phyloP scores from a whole-genome alignment of 2,113 vertebrate genomes.

The Pitta sordida region DNA sequence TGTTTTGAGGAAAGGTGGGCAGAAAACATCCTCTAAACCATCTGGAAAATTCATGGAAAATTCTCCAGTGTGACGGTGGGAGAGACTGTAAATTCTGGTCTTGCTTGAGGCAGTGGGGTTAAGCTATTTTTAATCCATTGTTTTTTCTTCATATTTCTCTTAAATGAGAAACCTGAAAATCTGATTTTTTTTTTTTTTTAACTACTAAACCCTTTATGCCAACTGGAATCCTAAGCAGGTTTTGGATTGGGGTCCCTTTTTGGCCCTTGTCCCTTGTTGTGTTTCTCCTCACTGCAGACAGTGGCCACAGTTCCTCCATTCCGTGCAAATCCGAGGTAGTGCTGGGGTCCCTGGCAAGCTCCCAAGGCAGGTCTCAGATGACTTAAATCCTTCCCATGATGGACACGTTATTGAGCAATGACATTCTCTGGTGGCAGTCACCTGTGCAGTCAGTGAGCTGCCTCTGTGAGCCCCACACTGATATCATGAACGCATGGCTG shows the following conservation, averaged over 20 bases:
- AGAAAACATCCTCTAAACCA: neutral
- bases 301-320: neutral
- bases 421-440: slow-evolving; percentile 64
- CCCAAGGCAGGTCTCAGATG: slow-evolving; percentile 43
- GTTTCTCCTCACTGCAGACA: neutral
- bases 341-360: slow-evolving; percentile 33
- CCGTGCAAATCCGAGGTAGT: neutral
- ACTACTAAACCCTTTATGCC: neutral
- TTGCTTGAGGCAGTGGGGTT: neutral
- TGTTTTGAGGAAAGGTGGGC: neutral
- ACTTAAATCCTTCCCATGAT: slow-evolving; percentile 50
- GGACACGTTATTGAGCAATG: slow-evolving; percentile 58
- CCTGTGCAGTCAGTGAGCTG: slow-evolving; percentile 53
- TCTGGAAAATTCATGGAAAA: neutral
- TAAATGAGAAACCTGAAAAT: neutral
- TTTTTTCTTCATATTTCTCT: neutral
- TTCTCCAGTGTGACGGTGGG: neutral
- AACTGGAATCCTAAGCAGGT: neutral
- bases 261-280: neutral
- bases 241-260: neutral
- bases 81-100: neutral
- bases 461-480: slow-evolving; percentile 32
- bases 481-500: slow-evolving; percentile 54
- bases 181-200: neutral
- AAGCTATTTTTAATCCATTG: neutral